phyloP scores from a whole-genome alignment of 2,888 invertebrate genomes.

The Heliconius ethilla region DNA sequence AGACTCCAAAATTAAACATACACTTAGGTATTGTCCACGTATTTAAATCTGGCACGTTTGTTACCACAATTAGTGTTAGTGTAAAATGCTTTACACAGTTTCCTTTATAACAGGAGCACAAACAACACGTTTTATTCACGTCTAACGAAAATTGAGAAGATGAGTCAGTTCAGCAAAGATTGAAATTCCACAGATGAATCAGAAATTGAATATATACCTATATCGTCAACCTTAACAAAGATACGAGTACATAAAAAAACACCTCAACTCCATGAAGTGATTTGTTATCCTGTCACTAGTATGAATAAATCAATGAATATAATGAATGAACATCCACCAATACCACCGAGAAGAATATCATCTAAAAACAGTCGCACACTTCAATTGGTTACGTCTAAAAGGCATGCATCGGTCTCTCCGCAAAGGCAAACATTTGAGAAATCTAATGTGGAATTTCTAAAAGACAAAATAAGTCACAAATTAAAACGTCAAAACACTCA shows the following conservation, averaged over 20 bases:
- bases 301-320: slow-evolving; percentile 62
- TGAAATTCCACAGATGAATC: slow-evolving; percentile 86
- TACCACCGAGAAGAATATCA: slow-evolving; percentile 88
- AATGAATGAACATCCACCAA: slow-evolving; percentile 81
- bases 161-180: slow-evolving; percentile 59
- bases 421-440: slow-evolving; percentile 61
- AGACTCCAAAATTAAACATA: slow-evolving; percentile 78
- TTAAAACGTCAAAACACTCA: slow-evolving; percentile 78
- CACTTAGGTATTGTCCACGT: slow-evolving; percentile 51
- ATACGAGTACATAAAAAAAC: slow-evolving; percentile 88
- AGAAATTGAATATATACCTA: slow-evolving; percentile 91
- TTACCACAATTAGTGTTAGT: slow-evolving; percentile 57
- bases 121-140: slow-evolving; percentile 69
- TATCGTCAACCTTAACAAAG: slow-evolving; percentile 90
- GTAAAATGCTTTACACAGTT: slow-evolving; percentile 63
- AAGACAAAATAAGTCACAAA: slow-evolving; percentile 84
- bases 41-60: slow-evolving; percentile 56
- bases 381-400: slow-evolving; percentile 81
- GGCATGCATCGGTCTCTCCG: slow-evolving; percentile 68
- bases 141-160: slow-evolving; percentile 60
- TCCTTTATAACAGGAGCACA: slow-evolving; percentile 65
- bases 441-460: slow-evolving; percentile 83
- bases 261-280: slow-evolving; percentile 78
- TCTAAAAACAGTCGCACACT: slow-evolving; percentile 88
- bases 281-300: slow-evolving; percentile 83